Percentiles rank a stretch among this genome's conserved stretches.
Conservation (phyloP, 2,113 vertebrate species). For the Elephantulus edwardii region DNA sequence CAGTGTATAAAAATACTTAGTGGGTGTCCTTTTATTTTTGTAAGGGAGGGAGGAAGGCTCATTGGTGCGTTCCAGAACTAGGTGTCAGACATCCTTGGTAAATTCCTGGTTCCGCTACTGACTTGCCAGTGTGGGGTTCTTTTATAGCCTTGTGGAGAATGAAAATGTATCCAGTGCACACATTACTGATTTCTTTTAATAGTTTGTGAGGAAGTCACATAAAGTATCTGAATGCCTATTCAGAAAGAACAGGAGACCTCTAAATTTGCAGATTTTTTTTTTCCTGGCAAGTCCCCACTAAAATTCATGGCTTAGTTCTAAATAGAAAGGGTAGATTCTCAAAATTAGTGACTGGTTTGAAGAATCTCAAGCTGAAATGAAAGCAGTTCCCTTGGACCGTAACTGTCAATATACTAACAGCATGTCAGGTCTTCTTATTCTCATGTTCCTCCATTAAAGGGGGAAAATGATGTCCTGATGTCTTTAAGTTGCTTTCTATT, state of each 20-base stretch:
- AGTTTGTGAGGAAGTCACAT: conserved; percentile 59
- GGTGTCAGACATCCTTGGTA: conserved; percentile 66
- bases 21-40: conserved; percentile 73
- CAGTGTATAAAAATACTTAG: conserved; percentile 71
- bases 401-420: background rate
- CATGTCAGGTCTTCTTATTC: background rate
- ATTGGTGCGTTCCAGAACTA: conserved; percentile 71
- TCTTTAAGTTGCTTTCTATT: conserved; percentile 26
- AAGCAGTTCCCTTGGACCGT: background rate
- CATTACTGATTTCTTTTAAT: conserved; percentile 64
- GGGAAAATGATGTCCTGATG: background rate
- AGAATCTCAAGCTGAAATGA: background rate
- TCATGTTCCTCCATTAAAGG: background rate
- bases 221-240: conserved; percentile 58
- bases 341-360: background rate
- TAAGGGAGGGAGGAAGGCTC: conserved; percentile 70
- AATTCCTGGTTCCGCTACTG: conserved; percentile 63
- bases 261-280: conserved; percentile 52
- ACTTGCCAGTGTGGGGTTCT: conserved; percentile 49
- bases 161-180: conserved; percentile 51
- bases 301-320: conserved; percentile 46
- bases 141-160: conserved; percentile 57
- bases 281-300: conserved; percentile 6
- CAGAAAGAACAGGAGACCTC: conserved; percentile 51
- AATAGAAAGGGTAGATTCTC: background rate